Base-by-base conservation (phyloP, 2,113 vertebrate genomes). In the Oreochromis spilurus region DNA sequence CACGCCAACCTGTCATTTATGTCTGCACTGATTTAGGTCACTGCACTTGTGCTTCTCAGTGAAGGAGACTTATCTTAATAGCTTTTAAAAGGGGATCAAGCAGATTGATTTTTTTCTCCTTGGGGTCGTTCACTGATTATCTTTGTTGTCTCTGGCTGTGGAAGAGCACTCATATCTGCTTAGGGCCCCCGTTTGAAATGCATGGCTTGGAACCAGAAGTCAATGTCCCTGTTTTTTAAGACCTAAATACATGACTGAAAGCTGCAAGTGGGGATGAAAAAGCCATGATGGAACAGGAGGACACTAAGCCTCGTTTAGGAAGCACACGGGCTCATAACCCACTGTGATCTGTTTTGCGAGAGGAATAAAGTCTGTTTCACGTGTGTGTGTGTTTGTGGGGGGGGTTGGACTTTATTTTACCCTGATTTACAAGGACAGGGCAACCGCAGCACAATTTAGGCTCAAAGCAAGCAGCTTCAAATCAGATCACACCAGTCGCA, bases 251-350 rank as follows among this genome's bases (percentile, higher is more conserved):
- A 29, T 4, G 75, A 50, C 88, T 83, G 89, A 93, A 87, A 89
- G 85, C 90, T 79, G 45, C 43, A 57, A 83, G 86, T 79, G 29
- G 84, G 87, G 91, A 94, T 92, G 88, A 94, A 91, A 92, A 94
- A 29, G 82, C 85, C 83, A 48, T 87, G 91, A 94, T 94, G 88
- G 94, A 94, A 79, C 86, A 88, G 81, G 90, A 89, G 84, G 83
- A 91, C 84, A 67, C 87, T 95, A 94, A 95, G 91, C 94, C 87
- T 85, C 11, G 84, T 89, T 94, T 86, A 89, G 87, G 88, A 57
- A 85, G 79, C 86, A 87, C 88, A 90, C 17, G 82, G 85, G 78
- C 81, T 78, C 82, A 91, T 86, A 87, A 90, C 86, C 80, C 38
- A 57, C 85, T 48, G 65, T 82, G 91, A 92, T 91, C 82, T 88